Base-by-base conservation (phyloP, 2,797 vertebrate genomes). In the Chrysocyon brachyurus region DNA sequence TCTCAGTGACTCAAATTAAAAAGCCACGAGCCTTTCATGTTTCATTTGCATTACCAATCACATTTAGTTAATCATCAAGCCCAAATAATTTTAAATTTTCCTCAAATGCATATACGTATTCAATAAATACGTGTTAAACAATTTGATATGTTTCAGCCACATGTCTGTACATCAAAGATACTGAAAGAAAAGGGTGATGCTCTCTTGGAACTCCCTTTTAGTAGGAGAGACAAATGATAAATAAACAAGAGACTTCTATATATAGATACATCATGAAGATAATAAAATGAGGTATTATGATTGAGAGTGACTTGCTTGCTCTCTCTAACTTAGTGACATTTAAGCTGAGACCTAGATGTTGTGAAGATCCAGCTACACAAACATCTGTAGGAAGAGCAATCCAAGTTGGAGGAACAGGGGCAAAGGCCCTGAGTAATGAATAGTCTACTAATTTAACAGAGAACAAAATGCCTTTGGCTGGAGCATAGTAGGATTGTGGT, bases 211-310 rank as follows among this genome's bases (percentile, higher is more conserved):
- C 7, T 87, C 82, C 22, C 12, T 90, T 70, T 72, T 79, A 75
- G 33, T 70, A 33, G 2, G 49, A 78, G 66, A 92, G 21, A 57
- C 31, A 94, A 97, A 46, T 63, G 22, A 33, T 52, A 81, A 54
- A 90, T 64, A 81, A 91, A 61, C 1, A 95, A 75, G 49, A 73
- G 84, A 70, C 70, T 15, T 61, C 24, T 15, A 52, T 19, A 26
- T 36, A n/a, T 6, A 89, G 52, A 70, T 33, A 75, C 15, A 15
- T 84, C 88, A 46, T 10, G 22, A 89, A 87, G 52, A 87, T 75
- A 19, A 91, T 83, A 93, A 96, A 89, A 91, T 79, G 78, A 83
- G 21, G 52, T 19, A 33, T 46, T 75, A 36, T 46, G 22, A 61
- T 12, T 66, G 6, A 78, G 7, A 91, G 66, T 72, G 63, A 81